Evolutionary conservation across 2,113 vertebrate species (phyloP), one percentile per base, ranked within the genome.

Genomic region (Platichthys stellatus): DNA sequence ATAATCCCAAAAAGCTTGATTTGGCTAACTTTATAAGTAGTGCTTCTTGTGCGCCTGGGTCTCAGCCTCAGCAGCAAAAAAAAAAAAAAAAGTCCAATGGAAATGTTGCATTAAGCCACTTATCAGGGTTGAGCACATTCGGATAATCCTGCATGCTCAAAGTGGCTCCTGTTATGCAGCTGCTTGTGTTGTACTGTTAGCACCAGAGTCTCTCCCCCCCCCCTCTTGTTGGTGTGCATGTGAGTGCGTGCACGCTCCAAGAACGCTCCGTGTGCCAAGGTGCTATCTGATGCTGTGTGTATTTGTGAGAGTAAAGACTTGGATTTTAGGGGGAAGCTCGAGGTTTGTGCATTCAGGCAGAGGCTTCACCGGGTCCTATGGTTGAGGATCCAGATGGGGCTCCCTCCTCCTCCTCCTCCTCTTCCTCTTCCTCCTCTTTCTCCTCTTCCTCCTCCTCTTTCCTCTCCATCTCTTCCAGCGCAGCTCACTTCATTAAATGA

Each of bases 121-220:
- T 94, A 95, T 95, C 93, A 91, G 93, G 83, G 84, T 90, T 89
- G 92, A 93, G 92, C 94, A 94, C 92, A 94, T 93, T 93, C 90
- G 82, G 90, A 93, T 94, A 93, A 94, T 94, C 93, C 94, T 75
- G 85, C 80, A 38, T 74, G 89, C 92, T 92, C 87, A 89, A 90
- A 92, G 91, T 90, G 87, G 82, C 89, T 92, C 89, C 88, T 93
- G 92, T 93, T 93, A 88, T 85, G 88, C 90, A 86, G 88, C 78
- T 86, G 86, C 82, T 77, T 76, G 85, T 89, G 83, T 83, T 79
- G 87, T 80, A 80, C 81, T 80, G 90, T 88, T 81, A 76, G 84
- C 64, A 21, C 76, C 76, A 63, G 76, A 86, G 66, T 69, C n/a
- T n/a, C n/a, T n/a, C 57, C 70, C 60, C 62, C 74, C 51, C 51